Evolutionary conservation across 2,113 vertebrate genomes (phyloP).

Genomic region (Alectura lathami): DNA sequence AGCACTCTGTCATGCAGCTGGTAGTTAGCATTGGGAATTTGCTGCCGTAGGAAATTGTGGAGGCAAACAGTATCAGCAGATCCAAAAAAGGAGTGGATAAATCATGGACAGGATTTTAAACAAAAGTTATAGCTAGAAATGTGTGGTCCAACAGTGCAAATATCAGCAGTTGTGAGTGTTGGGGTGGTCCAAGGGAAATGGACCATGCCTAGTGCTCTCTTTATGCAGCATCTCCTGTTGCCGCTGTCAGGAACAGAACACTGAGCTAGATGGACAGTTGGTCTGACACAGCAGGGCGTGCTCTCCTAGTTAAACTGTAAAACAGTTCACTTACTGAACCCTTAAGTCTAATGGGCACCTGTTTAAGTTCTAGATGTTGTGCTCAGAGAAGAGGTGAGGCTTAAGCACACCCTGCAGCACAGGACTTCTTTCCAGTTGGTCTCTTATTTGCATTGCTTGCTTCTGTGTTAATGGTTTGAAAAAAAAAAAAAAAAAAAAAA

Average conservation of each 20-base stretch:
- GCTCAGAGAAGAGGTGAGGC: neutral
- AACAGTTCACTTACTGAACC: neutral
- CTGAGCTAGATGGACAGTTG: accelerated
- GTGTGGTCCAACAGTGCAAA: neutral
- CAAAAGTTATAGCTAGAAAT: neutral
- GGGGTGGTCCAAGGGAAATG: neutral
- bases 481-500: too few species aligned
- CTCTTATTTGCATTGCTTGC: neutral
- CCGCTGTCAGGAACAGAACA: neutral
- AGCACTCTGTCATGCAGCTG: neutral
- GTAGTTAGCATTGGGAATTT: neutral
- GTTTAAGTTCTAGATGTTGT: neutral
- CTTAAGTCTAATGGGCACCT: neutral
- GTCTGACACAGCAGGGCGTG: neutral
- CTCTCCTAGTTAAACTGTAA: neutral
- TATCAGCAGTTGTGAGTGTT: neutral
- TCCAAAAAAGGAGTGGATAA: neutral
- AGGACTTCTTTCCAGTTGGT: neutral
- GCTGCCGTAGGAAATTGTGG: neutral
- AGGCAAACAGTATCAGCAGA: neutral
- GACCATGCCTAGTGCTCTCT: neutral
- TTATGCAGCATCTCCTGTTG: neutral
- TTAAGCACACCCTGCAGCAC: neutral
- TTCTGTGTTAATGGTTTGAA: neutral
- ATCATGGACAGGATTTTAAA: neutral